phyloP scores from a whole-genome alignment of 2,888 invertebrate species.

The Rhamphomyia laevipes region DNA sequence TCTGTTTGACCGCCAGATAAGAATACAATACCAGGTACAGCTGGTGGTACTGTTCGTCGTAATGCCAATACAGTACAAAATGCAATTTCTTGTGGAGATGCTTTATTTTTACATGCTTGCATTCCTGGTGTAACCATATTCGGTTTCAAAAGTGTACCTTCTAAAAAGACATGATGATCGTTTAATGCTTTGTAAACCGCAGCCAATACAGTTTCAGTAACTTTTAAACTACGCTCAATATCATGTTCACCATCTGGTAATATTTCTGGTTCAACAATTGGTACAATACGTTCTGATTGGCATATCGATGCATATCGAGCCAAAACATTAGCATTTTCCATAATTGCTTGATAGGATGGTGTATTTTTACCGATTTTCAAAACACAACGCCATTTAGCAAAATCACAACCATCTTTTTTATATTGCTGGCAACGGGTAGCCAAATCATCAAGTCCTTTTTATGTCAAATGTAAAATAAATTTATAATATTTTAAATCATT shows the following conservation, averaged over 20 bases:
- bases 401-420: conserved; percentile 87
- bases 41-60: conserved; percentile 81
- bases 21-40: conserved; percentile 86
- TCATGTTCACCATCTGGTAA: conserved; percentile 91
- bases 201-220: conserved; percentile 81
- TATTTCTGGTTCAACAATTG: conserved; percentile 96
- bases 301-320: conserved; percentile 90
- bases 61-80: conserved; percentile 82
- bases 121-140: conserved; percentile 88
- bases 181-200: conserved; percentile 86
- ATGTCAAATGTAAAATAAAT: too few species aligned
- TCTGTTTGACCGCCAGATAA: conserved; percentile 94
- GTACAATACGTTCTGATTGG: conserved; percentile 86
- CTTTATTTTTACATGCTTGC: conserved; percentile 57
- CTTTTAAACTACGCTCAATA: conserved; percentile 74
- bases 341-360: conserved; percentile 72
- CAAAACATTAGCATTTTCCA: conserved; percentile 85
- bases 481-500: too few species aligned
- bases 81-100: conserved; percentile 67
- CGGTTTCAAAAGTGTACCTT: conserved; percentile 90
- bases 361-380: conserved; percentile 77
- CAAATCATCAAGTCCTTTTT: conserved; percentile 70
- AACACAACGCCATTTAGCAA: conserved; percentile 93
- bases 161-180: conserved; percentile 90
- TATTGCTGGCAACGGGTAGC: conserved; percentile 83